Conservation (phyloP, 2,888 invertebrate genomes). For the Drosophila vallismaia region DNA sequence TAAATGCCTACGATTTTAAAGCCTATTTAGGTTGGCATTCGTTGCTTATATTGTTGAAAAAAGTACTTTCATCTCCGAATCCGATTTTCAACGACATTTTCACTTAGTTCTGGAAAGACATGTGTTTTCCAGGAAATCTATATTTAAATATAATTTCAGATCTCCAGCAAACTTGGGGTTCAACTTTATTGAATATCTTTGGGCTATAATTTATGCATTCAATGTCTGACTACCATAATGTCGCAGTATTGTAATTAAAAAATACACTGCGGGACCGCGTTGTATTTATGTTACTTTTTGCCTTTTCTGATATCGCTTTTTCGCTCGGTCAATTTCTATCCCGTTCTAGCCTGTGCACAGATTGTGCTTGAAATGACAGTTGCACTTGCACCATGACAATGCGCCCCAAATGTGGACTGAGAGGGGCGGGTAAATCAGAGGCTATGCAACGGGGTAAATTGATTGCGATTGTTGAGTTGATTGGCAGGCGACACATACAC, state of each 20-base stretch:
- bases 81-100: no score
- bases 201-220: conserved; percentile 61
- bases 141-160: neutral
- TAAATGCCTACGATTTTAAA: conserved; percentile 41
- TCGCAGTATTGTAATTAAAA: conserved; percentile 78
- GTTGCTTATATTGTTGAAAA: neutral
- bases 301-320: conserved; percentile 49
- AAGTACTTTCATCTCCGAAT: no score
- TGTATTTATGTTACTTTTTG: conserved; percentile 35
- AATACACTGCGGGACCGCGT: conserved; percentile 65
- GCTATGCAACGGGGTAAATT: conserved; percentile 65
- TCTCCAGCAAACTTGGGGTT: neutral
- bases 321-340: conserved; percentile 1
- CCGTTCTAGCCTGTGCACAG: conserved; percentile 26
- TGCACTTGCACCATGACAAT: conserved; percentile 63
- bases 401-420: conserved; percentile 37
- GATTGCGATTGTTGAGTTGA: conserved; percentile 81
- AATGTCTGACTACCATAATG: conserved; percentile 68
- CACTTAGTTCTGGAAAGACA: no score
- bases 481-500: conserved; percentile 74
- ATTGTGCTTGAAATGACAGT: conserved; percentile 63
- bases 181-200: conserved; percentile 36
- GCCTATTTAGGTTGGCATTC: neutral
- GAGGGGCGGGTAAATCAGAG: conserved; percentile 8
- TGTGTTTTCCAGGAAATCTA: neutral